These are phyloP conservation scores for Tenthredo amoena DNA, from an alignment of 2,888 invertebrate genomes.

Conservation along the genomic window DNA sequence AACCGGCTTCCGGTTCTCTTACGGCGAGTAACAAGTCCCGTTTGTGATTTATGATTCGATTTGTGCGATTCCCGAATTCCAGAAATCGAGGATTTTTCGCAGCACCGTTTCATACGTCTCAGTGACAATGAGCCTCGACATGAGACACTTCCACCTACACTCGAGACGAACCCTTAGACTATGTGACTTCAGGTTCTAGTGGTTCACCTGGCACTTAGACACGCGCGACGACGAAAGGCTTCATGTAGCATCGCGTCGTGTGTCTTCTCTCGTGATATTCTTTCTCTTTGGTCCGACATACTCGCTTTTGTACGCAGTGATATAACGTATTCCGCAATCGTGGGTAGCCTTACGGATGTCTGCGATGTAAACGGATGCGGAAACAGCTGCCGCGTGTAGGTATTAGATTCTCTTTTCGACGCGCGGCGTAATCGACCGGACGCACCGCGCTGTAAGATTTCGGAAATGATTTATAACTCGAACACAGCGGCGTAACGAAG, in stretches of 20 bases:
- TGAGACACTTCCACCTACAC: constrained; percentile 2
- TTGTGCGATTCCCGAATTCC: background rate
- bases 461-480: background rate
- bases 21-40: background rate
- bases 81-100: background rate
- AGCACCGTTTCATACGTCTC: background rate
- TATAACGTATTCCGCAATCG: background rate
- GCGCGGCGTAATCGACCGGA: background rate
- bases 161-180: constrained; percentile 65
- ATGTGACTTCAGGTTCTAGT: constrained; percentile 64
- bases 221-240: constrained; percentile 72
- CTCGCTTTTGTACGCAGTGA: background rate
- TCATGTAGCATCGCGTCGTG: constrained; percentile 52
- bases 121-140: background rate
- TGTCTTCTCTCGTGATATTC: constrained; percentile 31
- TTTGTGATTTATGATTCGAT: background rate
- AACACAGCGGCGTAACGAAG: background rate
- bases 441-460: background rate
- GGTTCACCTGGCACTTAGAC: constrained; percentile 75
- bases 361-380: constrained; percentile 8
- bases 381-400: background rate
- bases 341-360: background rate
- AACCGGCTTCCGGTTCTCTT: background rate
- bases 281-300: background rate
- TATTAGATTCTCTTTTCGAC: background rate